Evolutionary conservation across 1,140 invertebrate species (phyloP).

Genomic region (Temnothorax longispinosus): DNA sequence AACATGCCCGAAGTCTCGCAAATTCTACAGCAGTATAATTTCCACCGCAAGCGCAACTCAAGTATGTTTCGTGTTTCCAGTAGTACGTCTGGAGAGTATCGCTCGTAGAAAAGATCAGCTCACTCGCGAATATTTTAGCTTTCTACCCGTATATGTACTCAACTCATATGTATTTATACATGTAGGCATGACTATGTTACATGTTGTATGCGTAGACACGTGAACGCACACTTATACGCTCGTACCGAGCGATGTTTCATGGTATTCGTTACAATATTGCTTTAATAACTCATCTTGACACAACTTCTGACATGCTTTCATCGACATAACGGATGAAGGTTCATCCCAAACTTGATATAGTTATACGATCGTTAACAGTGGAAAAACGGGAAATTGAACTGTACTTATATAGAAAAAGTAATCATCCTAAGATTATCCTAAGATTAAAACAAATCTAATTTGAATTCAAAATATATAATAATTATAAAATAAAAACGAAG

Average conservation of each 20-base stretch:
- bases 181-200: background rate
- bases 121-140: conserved; percentile 53
- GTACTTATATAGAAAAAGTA: background rate
- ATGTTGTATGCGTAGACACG: background rate
- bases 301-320: conserved; percentile 40
- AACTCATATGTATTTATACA: background rate
- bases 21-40: conserved; percentile 63
- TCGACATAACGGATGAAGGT: conserved; percentile 60
- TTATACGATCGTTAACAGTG: conserved; percentile 28
- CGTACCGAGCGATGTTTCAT: background rate
- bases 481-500: background rate
- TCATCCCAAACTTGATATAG: conserved; percentile 45
- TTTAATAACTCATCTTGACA: conserved; percentile 68
- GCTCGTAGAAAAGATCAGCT: conserved; percentile 48
- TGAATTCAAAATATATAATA: background rate
- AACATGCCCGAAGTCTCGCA: conserved; percentile 59
- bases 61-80: conserved; percentile 53
- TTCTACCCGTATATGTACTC: background rate
- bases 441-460: background rate
- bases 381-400: background rate
- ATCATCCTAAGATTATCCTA: background rate
- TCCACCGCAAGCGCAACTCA: conserved; percentile 50
- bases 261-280: conserved; percentile 64
- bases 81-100: conserved; percentile 61
- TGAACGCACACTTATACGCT: background rate